Evolutionary conservation across 2,113 vertebrate species (phyloP), one percentile per base, ranked within the genome.

Genomic region (Scopus umbretta): DNA sequence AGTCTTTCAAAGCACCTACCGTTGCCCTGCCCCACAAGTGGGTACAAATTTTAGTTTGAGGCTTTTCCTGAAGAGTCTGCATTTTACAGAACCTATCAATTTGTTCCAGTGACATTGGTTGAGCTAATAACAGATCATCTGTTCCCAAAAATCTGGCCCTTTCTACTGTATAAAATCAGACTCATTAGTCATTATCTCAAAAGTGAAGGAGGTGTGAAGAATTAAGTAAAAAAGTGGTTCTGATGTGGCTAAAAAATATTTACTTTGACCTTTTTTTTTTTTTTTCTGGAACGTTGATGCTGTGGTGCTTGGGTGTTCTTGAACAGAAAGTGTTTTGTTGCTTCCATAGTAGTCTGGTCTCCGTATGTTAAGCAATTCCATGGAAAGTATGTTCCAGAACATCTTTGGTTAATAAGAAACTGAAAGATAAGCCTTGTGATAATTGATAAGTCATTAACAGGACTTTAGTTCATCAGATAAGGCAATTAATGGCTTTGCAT

Each of bases 331-430:
- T 42, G 11, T 2, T 87, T 66, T 47, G 5, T 83, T 93, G 84
- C 36, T 45, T 84, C 25, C 42, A 15, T 17, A 0, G 49, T 66
- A 59, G 79, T 92, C 93, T 97, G 95, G 55, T 96, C 52, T 87
- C 96, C 81, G 65, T 95, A 94, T 97, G 93, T 93, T 93, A 70
- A 81, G 80, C 80, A 65, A 26, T 76, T 88, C 76, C 52, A 66
- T 42, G 90, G 56, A 79, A 40, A 71, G 27, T 63, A 88, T 93
- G 55, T 40, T 92, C 67, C 67, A 96, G 88, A 96, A 98, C 97
- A 98, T 97, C 97, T 98, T 98, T 98, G 96, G 95, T 97, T 98
- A 98, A 98, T 98, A 97, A 97, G 90, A 97, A 97, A 85, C 49
- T 43, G 95, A 96, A 96, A 98, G 97, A 98, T 98, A 98, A 98